Evolutionary conservation across 2,797 vertebrate species (phyloP).

Genomic region (Macroramphosus scolopax): DNA sequence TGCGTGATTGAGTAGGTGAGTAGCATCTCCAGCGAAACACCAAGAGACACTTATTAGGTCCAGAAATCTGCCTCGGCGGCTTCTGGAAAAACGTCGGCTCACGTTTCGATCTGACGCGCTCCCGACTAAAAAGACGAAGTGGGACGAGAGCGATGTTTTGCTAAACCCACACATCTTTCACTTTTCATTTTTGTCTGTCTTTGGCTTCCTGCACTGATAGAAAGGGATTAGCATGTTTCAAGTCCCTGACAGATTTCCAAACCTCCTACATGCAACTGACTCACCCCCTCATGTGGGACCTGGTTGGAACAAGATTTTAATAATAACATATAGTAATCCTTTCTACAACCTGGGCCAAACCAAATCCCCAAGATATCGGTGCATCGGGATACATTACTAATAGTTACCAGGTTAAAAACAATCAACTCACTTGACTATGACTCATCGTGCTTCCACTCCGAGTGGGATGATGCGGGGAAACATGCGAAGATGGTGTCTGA

Average conservation of each 20-base stretch:
- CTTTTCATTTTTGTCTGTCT: conserved; percentile 31
- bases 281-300: no score
- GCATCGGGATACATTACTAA: no score
- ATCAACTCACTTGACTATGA: no score
- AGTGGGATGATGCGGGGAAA: no score
- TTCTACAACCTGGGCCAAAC: no score
- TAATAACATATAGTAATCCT: no score
- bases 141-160: conserved; percentile 46
- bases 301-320: no score
- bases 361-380: no score
- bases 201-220: conserved; percentile 24
- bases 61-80: conserved; percentile 39
- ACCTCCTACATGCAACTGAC: conserved; percentile 59
- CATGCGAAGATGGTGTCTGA: conserved; percentile 27
- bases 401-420: no score
- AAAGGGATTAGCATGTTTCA: conserved; percentile 42
- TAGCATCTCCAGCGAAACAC: conserved; percentile 37
- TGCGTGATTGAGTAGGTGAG: conserved; percentile 36
- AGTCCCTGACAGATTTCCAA: conserved; percentile 35
- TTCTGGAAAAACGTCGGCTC: conserved; percentile 46
- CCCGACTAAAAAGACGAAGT: conserved; percentile 16
- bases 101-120: conserved; percentile 28
- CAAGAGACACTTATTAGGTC: conserved; percentile 17
- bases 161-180: conserved; percentile 31
- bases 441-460: no score